Conservation (phyloP, 1,140 invertebrate species). For the Sminthurides bifidus region DNA sequence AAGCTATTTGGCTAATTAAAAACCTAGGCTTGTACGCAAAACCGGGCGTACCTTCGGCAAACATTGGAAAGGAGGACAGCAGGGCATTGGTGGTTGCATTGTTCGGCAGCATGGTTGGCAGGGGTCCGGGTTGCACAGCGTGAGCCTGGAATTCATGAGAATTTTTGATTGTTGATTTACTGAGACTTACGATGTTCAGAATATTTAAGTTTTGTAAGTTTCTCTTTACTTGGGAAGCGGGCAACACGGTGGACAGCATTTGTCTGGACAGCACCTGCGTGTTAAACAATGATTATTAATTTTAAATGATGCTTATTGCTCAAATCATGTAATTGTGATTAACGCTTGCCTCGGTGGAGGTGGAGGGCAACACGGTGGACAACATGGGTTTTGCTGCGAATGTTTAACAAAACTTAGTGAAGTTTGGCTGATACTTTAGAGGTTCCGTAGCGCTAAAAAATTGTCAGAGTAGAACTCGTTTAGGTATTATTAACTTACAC, state of each 20-base stretch:
- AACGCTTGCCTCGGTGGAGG: too few species aligned
- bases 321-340: too few species aligned
- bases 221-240: not conserved
- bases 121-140: conserved; percentile 10
- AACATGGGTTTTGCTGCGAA: too few species aligned
- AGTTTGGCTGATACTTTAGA: too few species aligned
- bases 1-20: not conserved
- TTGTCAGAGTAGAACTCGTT: too few species aligned
- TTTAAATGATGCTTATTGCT: too few species aligned
- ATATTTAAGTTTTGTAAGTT: not conserved
- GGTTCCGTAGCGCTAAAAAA: too few species aligned
- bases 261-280: not conserved
- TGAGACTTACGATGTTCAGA: not conserved
- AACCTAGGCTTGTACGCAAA: not conserved
- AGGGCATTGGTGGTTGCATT: conserved; percentile 8
- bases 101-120: conserved; percentile 14
- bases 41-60: conserved; percentile 8
- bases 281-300: too few species aligned
- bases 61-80: conserved; percentile 10
- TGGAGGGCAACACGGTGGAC: too few species aligned
- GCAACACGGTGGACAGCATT: not conserved
- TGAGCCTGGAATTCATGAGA: not conserved
- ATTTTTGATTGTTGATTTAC: not conserved
- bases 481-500: too few species aligned
- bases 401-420: too few species aligned